Conservation (phyloP, 2,888 invertebrate species). For the Frankliniella intonsa region DNA sequence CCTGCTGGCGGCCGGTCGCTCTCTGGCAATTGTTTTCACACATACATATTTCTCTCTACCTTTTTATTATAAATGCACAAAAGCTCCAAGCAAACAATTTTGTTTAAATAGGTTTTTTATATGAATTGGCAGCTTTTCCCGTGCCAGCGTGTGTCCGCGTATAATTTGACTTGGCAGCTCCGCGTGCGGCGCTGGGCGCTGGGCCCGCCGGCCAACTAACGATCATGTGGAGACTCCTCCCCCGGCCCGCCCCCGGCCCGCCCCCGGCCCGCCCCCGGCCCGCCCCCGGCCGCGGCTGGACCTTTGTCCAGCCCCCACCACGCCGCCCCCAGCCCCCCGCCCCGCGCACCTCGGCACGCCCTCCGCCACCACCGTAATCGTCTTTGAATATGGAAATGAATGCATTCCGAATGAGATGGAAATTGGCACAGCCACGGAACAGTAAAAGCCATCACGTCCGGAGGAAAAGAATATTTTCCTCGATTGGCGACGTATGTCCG, state of each 20-base stretch:
- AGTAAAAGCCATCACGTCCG: conserved; percentile 4
- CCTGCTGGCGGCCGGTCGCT: too few species aligned
- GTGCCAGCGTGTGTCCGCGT: too few species aligned
- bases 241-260: not conserved
- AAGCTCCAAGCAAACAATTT: too few species aligned
- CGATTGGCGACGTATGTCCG: not conserved
- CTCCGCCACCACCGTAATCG: not conserved
- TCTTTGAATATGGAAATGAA: conserved; percentile 23
- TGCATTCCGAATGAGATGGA: conserved; percentile 22
- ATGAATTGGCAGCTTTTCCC: too few species aligned
- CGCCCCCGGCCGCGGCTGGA: not conserved
- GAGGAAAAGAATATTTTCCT: not conserved
- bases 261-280: not conserved
- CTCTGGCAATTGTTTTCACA: too few species aligned
- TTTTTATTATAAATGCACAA: too few species aligned
- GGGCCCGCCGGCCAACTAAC: not conserved
- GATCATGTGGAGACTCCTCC: not conserved
- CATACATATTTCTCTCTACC: too few species aligned
- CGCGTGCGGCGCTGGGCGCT: not conserved
- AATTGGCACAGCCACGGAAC: conserved; percentile 4
- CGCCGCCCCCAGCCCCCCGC: not conserved
- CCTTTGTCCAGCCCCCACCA: not conserved
- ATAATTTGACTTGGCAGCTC: too few species aligned
- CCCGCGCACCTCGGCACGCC: not conserved
- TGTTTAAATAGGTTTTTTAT: too few species aligned